Base-by-base conservation (phyloP, 2,797 vertebrate genomes). In the Cuniculus paca region DNA sequence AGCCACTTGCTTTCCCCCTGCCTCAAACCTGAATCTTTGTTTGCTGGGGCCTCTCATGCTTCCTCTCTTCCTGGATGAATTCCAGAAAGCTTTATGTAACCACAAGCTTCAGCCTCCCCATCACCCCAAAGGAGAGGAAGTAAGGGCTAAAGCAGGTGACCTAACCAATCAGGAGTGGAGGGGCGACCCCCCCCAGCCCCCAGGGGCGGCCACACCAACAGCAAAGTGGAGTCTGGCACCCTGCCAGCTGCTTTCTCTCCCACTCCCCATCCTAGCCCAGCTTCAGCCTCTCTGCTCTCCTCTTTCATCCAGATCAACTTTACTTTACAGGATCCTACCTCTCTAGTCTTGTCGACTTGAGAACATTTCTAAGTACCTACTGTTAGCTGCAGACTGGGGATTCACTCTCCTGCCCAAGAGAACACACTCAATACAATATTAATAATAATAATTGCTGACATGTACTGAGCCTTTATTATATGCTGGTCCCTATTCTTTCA, bases 221-320 rank as follows among this genome's bases (percentile, higher is more conserved):
- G 88, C 97, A 97, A 97, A 98, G 96, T 97, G 87, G 68, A 95
- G 34, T 90, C 93, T 97, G 97, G 97, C 95, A 14, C 93, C 91
- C 79, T 36, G 97, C 97, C 96, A 96, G 52, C 72, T 34, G 24
- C 88, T 95, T 68, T 90, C 92, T 96, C 58, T 94, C 68, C 78
- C 42, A 45, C 3, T 0, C 26, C 54, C 39, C 68, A 31, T n/a
- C 28, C 10, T 36, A 75, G 63, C 50, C 36, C 11, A 42, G 70
- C n/a, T 39, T 85, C 61, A 95, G n/a, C 92, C 90, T 92, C 60
- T 87, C 28, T 78, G 50, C 34, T 50, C 56, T 95, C 77, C 87
- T 94, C 70, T 28, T 88, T 84, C 95, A 88, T 93, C 68, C 84
- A 87, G 74, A 92, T 94, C 70, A 93, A 85, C 96, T 94, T 96